These are phyloP conservation scores for Thripadectes ignobilis DNA, from an alignment of 2,797 vertebrate species.

Conservation along the genomic window DNA sequence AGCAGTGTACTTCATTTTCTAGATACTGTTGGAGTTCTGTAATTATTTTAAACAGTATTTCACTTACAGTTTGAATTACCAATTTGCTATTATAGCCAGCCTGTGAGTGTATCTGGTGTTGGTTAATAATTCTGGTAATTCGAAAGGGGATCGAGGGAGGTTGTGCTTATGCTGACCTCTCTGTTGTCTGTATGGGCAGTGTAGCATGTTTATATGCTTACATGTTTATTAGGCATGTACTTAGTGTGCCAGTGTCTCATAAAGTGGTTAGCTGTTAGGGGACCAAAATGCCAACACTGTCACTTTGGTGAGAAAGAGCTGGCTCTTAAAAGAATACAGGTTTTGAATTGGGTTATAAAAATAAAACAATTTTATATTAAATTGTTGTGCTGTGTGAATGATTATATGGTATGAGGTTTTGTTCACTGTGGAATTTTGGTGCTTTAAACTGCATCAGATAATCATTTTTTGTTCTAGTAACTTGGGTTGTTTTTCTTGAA, in stretches of 20 bases:
- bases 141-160: rapidly evolving
- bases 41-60: neutral
- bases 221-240: rapidly evolving
- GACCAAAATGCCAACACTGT: neutral
- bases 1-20: rapidly evolving
- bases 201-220: neutral
- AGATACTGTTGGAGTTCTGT: neutral
- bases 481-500: conserved; percentile 59
- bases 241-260: neutral
- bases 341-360: neutral
- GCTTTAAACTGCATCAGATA: neutral
- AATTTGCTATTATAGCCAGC: neutral
- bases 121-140: neutral
- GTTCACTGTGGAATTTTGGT: neutral
- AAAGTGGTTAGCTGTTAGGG: neutral
- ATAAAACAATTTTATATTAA: rapidly evolving
- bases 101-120: neutral
- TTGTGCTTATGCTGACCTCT: neutral
- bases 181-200: neutral
- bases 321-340: rapidly evolving
- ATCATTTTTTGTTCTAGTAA: neutral
- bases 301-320: neutral
- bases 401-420: neutral
- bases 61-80: neutral
- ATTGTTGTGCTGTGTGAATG: neutral